Conservation (phyloP, 2,888 invertebrate species). For the Eristalis tenax region DNA sequence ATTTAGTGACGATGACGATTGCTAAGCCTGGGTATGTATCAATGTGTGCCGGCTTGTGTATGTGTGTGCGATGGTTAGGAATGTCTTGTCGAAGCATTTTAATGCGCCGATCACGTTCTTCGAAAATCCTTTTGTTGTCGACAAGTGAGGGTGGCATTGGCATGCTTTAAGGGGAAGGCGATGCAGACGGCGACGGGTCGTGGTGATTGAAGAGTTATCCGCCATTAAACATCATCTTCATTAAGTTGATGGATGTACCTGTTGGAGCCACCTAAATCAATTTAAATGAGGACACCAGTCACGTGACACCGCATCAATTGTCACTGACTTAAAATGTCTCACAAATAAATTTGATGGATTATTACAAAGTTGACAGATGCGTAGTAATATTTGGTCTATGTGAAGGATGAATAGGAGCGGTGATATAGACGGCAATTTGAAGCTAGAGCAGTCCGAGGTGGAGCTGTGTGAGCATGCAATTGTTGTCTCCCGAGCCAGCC, state of each 20-base stretch:
- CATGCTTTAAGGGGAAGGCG: neutral
- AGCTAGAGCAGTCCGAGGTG: no score
- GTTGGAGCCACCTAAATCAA: slow-evolving; percentile 28
- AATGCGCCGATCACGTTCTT: slow-evolving; percentile 53
- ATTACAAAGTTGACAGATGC: neutral
- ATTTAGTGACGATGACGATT: slow-evolving; percentile 43
- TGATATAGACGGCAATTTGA: no score
- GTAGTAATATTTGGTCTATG: neutral
- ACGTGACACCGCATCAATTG: slow-evolving; percentile 26
- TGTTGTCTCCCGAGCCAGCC: no score
- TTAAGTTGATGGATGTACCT: slow-evolving; percentile 39
- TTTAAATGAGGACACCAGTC: slow-evolving; percentile 8
- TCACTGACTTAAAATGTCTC: neutral
- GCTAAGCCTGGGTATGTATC: neutral
- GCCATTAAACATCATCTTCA: slow-evolving; percentile 1
- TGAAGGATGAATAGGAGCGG: neutral
- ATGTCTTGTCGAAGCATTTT: slow-evolving; percentile 29
- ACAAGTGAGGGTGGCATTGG: slow-evolving; percentile 6
- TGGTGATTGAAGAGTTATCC: neutral
- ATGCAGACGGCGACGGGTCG: no score
- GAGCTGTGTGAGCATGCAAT: no score
- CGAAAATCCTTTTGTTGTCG: slow-evolving; percentile 47
- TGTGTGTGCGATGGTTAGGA: neutral
- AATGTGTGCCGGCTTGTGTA: neutral
- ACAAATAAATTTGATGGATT: neutral